phyloP scores from a whole-genome alignment of 2,888 invertebrate genomes.

The Amiota mariae region DNA sequence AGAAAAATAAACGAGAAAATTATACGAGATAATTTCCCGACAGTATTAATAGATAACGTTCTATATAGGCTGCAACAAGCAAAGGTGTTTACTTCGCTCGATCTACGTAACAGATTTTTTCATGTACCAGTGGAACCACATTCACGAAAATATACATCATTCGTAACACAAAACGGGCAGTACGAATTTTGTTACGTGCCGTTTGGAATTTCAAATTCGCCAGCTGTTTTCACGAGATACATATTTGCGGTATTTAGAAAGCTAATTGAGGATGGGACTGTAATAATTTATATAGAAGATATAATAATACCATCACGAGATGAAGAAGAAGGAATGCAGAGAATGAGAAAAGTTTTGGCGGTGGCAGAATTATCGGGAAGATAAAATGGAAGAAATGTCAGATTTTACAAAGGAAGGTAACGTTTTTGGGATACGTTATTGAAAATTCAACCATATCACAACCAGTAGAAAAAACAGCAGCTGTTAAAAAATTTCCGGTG shows the following conservation, averaged over 20 bases:
- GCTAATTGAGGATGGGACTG: not conserved
- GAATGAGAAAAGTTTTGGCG: conserved; percentile 29
- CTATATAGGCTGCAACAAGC: not conserved
- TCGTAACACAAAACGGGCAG: conserved; percentile 9
- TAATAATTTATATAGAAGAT: not conserved
- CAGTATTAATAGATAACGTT: conserved; percentile 12
- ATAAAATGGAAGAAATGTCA: conserved; percentile 44
- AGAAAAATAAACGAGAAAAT: conserved; percentile 12
- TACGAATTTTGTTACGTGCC: conserved; percentile 36
- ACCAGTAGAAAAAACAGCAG: conserved; percentile 35
- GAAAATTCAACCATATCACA: conserved; percentile 39
- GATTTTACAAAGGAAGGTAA: conserved; percentile 33
- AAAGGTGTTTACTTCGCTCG: conserved; percentile 10
- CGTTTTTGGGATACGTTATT: conserved; percentile 45
- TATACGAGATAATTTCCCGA: conserved; percentile 18
- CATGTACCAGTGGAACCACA: conserved; percentile 17
- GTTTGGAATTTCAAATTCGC: conserved; percentile 26
- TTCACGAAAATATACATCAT: conserved; percentile 12
- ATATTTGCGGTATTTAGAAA: conserved; percentile 27
- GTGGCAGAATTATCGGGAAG: conserved; percentile 31
- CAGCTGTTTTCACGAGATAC: conserved; percentile 34
- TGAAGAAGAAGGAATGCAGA: conserved; percentile 3
- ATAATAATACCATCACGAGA: conserved; percentile 3
- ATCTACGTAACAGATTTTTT: conserved; percentile 12
- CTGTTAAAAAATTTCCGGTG: conserved; percentile 39